phyloP scores from a whole-genome alignment of 2,888 invertebrate genomes.

The Lasius platythorax region DNA sequence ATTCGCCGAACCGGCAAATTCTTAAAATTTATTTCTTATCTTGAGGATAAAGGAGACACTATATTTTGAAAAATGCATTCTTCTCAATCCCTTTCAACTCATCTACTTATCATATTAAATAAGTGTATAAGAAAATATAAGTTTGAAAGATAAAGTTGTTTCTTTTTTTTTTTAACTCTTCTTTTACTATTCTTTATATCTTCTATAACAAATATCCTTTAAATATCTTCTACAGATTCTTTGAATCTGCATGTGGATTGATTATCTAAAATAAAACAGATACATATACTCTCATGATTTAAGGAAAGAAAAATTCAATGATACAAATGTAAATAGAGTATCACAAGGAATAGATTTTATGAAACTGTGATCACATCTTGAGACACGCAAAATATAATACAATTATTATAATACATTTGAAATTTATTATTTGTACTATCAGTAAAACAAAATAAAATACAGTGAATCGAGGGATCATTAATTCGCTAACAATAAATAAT shows the following conservation, averaged over 20 bases:
- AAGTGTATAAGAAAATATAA: neutral
- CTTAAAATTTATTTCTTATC: neutral
- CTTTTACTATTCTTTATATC: neutral
- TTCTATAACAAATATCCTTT: neutral
- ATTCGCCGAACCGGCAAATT: neutral
- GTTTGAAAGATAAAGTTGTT: neutral
- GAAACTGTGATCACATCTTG: neutral
- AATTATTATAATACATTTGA: slow-evolving; percentile 20
- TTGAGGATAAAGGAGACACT: neutral
- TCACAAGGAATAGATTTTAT: neutral
- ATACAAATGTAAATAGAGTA: neutral
- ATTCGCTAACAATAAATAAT: slow-evolving; percentile 34
- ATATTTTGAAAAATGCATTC: no score
- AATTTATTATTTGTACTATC: slow-evolving; percentile 41
- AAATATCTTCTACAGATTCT: neutral
- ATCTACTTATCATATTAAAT: neutral
- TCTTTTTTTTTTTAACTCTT: neutral
- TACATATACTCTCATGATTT: neutral
- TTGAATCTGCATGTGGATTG: neutral
- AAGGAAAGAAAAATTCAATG: neutral
- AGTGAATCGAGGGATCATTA: slow-evolving; percentile 7
- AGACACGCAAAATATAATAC: neutral
- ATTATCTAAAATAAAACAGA: neutral
- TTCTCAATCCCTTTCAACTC: no score
- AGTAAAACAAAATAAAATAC: slow-evolving; percentile 46